These are phyloP conservation scores for Napeogenes inachia DNA, from an alignment of 2,888 invertebrate genomes.

Conservation along the genomic window DNA sequence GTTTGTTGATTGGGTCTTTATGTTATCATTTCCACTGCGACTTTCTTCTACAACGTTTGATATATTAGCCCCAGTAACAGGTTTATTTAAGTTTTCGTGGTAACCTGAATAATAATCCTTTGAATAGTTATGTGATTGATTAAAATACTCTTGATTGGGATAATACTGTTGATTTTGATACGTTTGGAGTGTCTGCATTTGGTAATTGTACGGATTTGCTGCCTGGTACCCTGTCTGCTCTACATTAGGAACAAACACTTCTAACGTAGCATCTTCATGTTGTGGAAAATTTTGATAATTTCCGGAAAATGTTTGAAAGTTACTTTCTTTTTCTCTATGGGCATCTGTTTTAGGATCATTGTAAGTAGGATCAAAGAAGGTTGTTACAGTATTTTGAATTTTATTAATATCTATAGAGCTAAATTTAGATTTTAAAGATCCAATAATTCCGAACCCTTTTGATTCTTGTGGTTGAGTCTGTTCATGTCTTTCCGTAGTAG, in stretches of 20 bases:
- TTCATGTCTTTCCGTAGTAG: slow-evolving; percentile 48
- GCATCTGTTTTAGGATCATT: slow-evolving; percentile 47
- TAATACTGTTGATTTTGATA: slow-evolving; percentile 15
- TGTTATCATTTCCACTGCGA: too few relatives aligned
- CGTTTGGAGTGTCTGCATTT: slow-evolving; percentile 7
- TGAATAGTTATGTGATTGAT: slow-evolving; percentile 12
- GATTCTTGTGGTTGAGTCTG: slow-evolving; percentile 43
- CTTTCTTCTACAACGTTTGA: neutral
- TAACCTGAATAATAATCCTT: slow-evolving; percentile 14
- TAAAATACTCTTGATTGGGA: slow-evolving; percentile 15
- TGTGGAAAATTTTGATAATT: slow-evolving; percentile 20
- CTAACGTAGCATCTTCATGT: slow-evolving; percentile 27
- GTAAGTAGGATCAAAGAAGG: slow-evolving; percentile 68
- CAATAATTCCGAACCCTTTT: slow-evolving; percentile 63
- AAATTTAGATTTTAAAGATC: slow-evolving; percentile 69
- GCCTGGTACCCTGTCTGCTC: slow-evolving; percentile 10
- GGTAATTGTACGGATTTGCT: slow-evolving; percentile 11
- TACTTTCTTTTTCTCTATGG: slow-evolving; percentile 27
- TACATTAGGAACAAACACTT: slow-evolving; percentile 27
- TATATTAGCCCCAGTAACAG: slow-evolving; percentile 3
- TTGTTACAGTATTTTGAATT: slow-evolving; percentile 67
- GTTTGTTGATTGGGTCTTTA: neutral
- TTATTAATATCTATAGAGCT: slow-evolving; percentile 68
- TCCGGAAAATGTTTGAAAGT: slow-evolving; percentile 11
- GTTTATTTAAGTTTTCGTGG: slow-evolving; percentile 6